Evolutionary conservation across 1,140 invertebrate genomes (phyloP).

Genomic region (Diorhabda carinulata): DNA sequence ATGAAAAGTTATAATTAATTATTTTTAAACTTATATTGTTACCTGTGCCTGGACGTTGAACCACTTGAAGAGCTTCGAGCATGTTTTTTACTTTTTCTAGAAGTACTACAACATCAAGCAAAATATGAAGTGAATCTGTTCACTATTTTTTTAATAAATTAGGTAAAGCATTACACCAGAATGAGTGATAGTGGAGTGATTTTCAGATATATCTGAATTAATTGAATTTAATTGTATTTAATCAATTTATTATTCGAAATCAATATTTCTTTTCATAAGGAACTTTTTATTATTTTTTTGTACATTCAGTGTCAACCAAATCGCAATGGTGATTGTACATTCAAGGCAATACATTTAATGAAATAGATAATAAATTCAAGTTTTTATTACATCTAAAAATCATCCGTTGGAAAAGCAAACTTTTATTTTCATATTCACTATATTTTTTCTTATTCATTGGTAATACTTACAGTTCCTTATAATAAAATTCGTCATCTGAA

Average conservation of each 20-base stretch:
- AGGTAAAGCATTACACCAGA: too few species aligned
- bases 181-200: too few species aligned
- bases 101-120: conserved; percentile 41
- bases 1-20: conserved; percentile 13
- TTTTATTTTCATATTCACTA: background rate
- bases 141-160: too few species aligned
- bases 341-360: background rate
- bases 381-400: background rate
- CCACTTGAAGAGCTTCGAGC: conserved; percentile 46
- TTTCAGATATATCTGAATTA: too few species aligned
- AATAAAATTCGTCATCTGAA: conserved; percentile 44
- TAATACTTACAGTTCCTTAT: conserved; percentile 46
- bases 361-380: background rate
- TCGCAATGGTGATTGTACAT: background rate
- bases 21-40: conserved; percentile 25
- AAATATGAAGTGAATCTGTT: too few species aligned
- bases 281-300: background rate
- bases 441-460: background rate
- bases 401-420: background rate
- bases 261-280: too few species aligned
- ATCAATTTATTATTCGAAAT: too few species aligned
- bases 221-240: too few species aligned
- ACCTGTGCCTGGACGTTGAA: conserved; percentile 45
- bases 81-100: conserved; percentile 48
- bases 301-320: background rate